Base-by-base conservation (phyloP, 2,797 vertebrate species). In the Melanotaenia pygmaea region DNA sequence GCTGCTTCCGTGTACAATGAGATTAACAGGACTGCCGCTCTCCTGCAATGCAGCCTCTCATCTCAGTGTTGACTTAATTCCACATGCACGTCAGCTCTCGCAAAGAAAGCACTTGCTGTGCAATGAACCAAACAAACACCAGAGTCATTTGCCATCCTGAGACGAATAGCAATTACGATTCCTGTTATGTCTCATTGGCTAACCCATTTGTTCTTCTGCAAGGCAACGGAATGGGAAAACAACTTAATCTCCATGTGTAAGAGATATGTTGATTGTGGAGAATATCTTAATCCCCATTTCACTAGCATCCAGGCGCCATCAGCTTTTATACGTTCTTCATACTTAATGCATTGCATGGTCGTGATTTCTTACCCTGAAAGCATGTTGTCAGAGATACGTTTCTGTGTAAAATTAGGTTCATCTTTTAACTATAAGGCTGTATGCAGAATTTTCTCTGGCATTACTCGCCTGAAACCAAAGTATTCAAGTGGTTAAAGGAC, bases 101-200 rank as follows among this genome's bases (percentile, higher is more conserved):
- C 66, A 70, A 72, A 75, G 70, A 70, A 61, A 60, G 67, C 74
- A 77, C 50, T 66, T 28, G 37, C 74, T 26, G 77, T 35, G 84
- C 88, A 89, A 82, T 81, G 77, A 84, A 87, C 88, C 89, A 90
- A 83, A 91, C 85, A 83, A 87, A 87, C 86, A 85, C 76, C 80
- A 75, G 79, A 87, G 83, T 83, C 82, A 79, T 89, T 88, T 90
- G 70, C 84, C 24, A 80, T 85, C 78, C 84, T 83, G 82, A 86
- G 78, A 90, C 64, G 79, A 91, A 91, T 82, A 88, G 81, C 87
- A 91, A 91, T 92, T 88, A 88, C 72, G 16, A 84, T 89, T 88
- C 87, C 59, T 76, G 88, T 74, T 91, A 83, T 84, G 85, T 90
- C 84, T 88, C 90, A 88, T 89, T 89, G 89, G 82, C 75, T 82